phyloP scores from a whole-genome alignment of 2,888 invertebrate genomes.

The Creontiades dilutus region DNA sequence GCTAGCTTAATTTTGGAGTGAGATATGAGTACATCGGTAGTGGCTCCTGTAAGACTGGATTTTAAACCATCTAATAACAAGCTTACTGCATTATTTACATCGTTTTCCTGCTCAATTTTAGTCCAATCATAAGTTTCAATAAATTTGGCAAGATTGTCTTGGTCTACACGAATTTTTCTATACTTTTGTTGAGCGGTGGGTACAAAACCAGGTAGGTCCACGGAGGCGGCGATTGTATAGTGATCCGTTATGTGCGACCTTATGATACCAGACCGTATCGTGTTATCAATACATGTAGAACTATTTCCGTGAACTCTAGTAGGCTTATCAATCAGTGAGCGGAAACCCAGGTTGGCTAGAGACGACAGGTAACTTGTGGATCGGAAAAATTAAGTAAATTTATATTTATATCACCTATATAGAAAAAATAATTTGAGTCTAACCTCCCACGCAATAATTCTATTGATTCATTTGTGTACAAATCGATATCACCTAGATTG shows the following conservation, averaged over 20 bases:
- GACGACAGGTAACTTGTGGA: neutral
- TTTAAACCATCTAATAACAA: neutral
- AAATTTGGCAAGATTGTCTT: neutral
- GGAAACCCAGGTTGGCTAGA: neutral
- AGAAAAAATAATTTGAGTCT: neutral
- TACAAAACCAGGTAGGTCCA: neutral
- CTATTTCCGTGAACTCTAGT: slow-evolving; percentile 1
- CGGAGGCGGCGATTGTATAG: neutral
- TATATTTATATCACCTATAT: slow-evolving; percentile 32
- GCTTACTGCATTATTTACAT: slow-evolving; percentile 1
- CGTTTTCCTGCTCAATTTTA: neutral
- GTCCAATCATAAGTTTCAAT: neutral
- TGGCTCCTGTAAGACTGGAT: neutral
- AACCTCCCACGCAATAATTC: neutral
- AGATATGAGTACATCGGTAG: neutral
- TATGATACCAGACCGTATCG: neutral
- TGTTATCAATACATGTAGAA: slow-evolving; percentile 35
- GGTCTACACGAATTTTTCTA: neutral
- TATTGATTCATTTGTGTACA: neutral
- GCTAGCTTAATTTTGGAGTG: slow-evolving; percentile 11
- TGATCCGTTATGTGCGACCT: slow-evolving; percentile 40
- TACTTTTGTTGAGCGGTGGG: neutral
- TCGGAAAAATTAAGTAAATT: neutral
- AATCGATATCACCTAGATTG: neutral
- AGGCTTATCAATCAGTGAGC: slow-evolving; percentile 21